These are phyloP conservation scores for Buphagus erythrorhynchus DNA, from an alignment of 2,797 vertebrate genomes.

Conservation along the genomic window DNA sequence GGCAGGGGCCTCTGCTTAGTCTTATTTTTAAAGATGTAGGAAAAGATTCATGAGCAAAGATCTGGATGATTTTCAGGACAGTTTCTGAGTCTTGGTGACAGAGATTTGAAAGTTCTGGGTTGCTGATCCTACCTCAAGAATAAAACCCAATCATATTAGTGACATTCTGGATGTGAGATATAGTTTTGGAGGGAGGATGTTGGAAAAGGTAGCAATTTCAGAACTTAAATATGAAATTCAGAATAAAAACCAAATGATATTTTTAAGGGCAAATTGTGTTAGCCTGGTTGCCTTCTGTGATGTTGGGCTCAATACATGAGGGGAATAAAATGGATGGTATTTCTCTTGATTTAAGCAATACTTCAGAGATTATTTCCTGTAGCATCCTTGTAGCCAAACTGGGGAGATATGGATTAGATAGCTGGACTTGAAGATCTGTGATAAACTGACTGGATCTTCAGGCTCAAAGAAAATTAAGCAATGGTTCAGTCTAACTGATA, in stretches of 20 bases:
- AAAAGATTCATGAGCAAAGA: background rate
- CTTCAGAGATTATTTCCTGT: background rate
- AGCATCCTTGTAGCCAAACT: background rate
- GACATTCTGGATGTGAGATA: background rate
- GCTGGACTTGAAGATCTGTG: background rate
- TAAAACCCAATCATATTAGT: background rate
- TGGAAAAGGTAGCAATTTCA: background rate
- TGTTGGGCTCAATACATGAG: background rate
- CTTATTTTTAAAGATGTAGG: background rate
- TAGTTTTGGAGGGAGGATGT: background rate
- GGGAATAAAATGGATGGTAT: background rate
- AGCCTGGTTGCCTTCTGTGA: background rate
- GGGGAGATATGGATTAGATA: background rate
- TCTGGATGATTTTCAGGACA: background rate
- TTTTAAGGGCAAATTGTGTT: background rate
- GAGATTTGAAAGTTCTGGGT: background rate
- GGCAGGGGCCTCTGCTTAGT: background rate
- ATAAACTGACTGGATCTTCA: background rate
- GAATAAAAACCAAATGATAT: background rate
- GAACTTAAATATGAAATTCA: background rate
- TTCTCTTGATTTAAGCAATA: background rate
- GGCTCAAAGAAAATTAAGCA: background rate
- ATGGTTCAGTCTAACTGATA: background rate
- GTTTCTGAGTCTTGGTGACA: background rate
- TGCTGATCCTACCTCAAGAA: background rate